Evolutionary conservation across 2,113 vertebrate species (phyloP).

Genomic region (Calyptomena viridis): DNA sequence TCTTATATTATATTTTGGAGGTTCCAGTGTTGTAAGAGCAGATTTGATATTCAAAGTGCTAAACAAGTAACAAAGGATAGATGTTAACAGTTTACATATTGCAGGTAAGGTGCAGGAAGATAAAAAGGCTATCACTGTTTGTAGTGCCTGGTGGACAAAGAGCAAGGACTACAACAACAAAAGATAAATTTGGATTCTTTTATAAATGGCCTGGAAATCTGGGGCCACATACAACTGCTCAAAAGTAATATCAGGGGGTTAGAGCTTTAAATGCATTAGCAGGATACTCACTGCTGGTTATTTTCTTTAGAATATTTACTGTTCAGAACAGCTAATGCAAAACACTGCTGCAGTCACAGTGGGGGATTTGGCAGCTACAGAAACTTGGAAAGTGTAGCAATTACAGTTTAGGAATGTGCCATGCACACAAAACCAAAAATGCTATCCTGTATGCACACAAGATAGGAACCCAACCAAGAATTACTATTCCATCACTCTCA

Average conservation of each 20-base stretch:
- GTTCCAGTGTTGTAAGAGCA: background rate
- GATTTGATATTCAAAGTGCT: background rate
- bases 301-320: slow-evolving; percentile 63
- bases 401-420: slow-evolving; percentile 43
- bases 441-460: background rate
- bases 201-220: background rate
- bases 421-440: slow-evolving; percentile 10
- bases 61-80: background rate
- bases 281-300: background rate
- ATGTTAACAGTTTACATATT: background rate
- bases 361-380: slow-evolving; percentile 41
- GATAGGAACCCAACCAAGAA: background rate
- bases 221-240: background rate
- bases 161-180: background rate
- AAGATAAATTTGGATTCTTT: background rate
- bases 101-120: background rate
- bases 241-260: slow-evolving; percentile 55
- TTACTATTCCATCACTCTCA: background rate
- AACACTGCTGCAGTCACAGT: slow-evolving; percentile 45
- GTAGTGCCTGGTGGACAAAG: background rate
- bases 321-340: slow-evolving; percentile 56
- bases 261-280: slow-evolving; percentile 26
- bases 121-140: background rate
- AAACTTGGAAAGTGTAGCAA: background rate
- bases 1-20: background rate